Conservation (phyloP, 2,888 invertebrate species). For the Eupithecia dodoneata region DNA sequence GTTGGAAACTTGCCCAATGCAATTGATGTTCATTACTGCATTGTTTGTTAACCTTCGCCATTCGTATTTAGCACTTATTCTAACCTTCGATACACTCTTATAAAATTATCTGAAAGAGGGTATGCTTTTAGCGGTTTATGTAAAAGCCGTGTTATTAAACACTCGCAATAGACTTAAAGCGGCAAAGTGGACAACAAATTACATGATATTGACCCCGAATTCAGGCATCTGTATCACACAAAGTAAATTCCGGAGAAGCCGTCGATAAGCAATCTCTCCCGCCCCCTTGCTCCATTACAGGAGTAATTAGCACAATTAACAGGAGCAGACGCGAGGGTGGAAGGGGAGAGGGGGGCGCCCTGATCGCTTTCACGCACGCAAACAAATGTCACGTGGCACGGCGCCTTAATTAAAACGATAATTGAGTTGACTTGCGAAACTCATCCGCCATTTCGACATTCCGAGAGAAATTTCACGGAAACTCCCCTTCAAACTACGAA, state of each 20-base stretch:
- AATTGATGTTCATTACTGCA: conserved; percentile 68
- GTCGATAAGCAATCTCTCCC: conserved; percentile 82
- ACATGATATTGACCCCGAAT: conserved; percentile 60
- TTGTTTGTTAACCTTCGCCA: conserved; percentile 58
- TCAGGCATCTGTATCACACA: conserved; percentile 67
- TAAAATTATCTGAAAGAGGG: not conserved
- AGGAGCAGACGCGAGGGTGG: conserved; percentile 62
- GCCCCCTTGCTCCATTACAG: conserved; percentile 81
- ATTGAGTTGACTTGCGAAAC: conserved; percentile 84
- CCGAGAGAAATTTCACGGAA: conserved; percentile 80
- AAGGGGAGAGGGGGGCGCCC: conserved; percentile 51
- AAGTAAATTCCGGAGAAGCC: conserved; percentile 75
- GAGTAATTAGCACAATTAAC: conserved; percentile 85
- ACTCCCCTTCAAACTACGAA: conserved; percentile 80
- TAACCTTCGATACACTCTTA: conserved; percentile 1
- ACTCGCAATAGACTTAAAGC: conserved; percentile 21
- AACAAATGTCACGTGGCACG: conserved; percentile 84
- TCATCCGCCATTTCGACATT: conserved; percentile 83
- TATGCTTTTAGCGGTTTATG: conserved; percentile 2
- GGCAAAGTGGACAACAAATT: conserved; percentile 54
- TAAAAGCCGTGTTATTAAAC: conserved; percentile 7
- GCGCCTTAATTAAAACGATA: conserved; percentile 84
- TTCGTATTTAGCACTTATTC: conserved; percentile 40
- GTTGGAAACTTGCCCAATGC: conserved; percentile 72
- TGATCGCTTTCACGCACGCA: conserved; percentile 83